Evolutionary conservation across 2,797 vertebrate species (phyloP).

Genomic region (Agapornis canus): DNA sequence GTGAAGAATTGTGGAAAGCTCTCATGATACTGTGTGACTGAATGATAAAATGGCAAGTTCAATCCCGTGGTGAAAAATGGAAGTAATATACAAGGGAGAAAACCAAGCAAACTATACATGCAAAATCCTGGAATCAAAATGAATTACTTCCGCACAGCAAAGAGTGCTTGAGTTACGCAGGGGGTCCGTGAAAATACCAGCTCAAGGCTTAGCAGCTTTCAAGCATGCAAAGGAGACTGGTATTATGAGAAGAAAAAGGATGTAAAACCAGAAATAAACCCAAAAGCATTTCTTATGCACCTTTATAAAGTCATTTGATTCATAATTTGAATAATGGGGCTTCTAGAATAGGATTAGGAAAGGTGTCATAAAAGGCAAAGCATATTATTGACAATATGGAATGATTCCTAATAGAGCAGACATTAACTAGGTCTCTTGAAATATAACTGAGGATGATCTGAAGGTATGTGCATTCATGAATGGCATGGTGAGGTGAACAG

Average conservation of each 20-base stretch:
- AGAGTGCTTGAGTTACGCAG: background rate
- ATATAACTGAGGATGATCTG: background rate
- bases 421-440: background rate
- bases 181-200: background rate
- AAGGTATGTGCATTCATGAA: background rate
- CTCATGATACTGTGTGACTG: slow-evolving; percentile 42
- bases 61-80: slow-evolving; percentile 35
- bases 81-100: slow-evolving; percentile 10
- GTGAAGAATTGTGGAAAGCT: slow-evolving; percentile 44
- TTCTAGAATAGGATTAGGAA: background rate
- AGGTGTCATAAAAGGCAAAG: background rate
- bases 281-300: background rate
- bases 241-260: background rate
- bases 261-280: background rate
- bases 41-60: slow-evolving; percentile 51
- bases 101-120: background rate
- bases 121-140: background rate
- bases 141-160: background rate
- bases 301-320: background rate
- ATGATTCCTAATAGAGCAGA: background rate
- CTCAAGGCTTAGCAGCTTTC: background rate
- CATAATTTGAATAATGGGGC: background rate
- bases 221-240: background rate
- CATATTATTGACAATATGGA: background rate
- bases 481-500: background rate